phyloP scores from a whole-genome alignment of 2,888 invertebrate genomes.

The Lepeophtheirus nordmannii region DNA sequence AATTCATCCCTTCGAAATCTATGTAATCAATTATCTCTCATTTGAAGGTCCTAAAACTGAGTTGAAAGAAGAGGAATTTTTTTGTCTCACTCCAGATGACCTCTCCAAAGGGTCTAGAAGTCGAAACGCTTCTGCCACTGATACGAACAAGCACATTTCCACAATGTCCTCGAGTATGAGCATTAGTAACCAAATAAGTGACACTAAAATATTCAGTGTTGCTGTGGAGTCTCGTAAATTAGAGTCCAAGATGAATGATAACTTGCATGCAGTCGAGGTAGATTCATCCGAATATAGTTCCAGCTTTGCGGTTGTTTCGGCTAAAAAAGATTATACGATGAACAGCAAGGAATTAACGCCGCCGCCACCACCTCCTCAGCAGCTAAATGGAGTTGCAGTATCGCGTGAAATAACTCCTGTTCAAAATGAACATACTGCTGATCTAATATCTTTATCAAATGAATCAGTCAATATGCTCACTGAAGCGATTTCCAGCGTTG shows the following conservation, averaged over 20 bases:
- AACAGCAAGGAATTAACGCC: background rate
- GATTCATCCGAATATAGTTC: background rate
- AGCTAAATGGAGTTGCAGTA: background rate
- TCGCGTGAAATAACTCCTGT: background rate
- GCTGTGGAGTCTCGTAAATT: constrained; percentile 9
- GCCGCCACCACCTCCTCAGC: background rate
- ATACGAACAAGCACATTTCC: background rate
- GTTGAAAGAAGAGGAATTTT: constrained; percentile 12
- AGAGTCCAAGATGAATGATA: background rate
- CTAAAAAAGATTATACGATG: too few relatives aligned
- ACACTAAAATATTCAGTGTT: constrained; percentile 16
- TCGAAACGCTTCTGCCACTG: constrained; percentile 5
- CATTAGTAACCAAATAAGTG: background rate
- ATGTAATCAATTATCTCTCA: too few relatives aligned
- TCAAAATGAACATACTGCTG: background rate
- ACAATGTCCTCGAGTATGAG: background rate
- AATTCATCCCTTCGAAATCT: too few relatives aligned
- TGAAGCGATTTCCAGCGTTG: background rate
- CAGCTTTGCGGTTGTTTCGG: constrained; percentile 7
- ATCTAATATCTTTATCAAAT: background rate
- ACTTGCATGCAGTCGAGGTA: background rate
- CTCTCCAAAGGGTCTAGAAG: background rate
- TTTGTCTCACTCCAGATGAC: constrained; percentile 17
- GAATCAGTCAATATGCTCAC: background rate
- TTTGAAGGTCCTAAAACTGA: too few relatives aligned